A percentile compares a stretch with the other conserved stretches of the same genome.
Conservation (phyloP, 2,797 vertebrate species). For the Tachyglossus aculeatus region DNA sequence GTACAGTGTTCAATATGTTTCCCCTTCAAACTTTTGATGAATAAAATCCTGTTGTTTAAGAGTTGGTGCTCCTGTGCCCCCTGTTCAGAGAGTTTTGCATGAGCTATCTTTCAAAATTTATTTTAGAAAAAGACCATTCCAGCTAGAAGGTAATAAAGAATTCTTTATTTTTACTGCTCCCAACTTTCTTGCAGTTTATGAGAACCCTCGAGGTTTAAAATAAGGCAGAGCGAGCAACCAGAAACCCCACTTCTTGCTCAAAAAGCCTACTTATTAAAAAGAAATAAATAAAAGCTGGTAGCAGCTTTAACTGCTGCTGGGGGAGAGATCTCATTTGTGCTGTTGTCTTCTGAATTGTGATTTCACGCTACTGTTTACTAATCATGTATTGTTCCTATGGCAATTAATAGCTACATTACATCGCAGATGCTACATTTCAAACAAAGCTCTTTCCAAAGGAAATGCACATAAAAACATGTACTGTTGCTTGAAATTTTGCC, state of each 20-base stretch:
- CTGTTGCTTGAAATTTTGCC: conserved; percentile 3
- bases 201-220: not conserved
- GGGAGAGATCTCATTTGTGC: conserved; percentile 15
- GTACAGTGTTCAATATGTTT: not conserved
- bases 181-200: conserved; percentile 21
- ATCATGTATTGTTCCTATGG: conserved; percentile 59
- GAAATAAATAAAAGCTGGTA: conserved; percentile 27
- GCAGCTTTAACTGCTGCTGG: conserved; percentile 37
- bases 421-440: conserved; percentile 49
- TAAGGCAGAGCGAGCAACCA: conserved; percentile 1
- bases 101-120: too few species aligned
- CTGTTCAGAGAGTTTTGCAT: conserved; percentile 17
- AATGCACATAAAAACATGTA: not conserved
- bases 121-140: conserved; percentile 9
- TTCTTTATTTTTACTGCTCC: conserved; percentile 19
- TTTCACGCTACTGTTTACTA: conserved; percentile 57
- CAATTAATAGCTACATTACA: conserved; percentile 58
- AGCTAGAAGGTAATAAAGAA: not conserved
- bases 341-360: conserved; percentile 49
- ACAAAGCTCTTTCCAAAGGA: conserved; percentile 29
- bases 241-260: conserved; percentile 18
- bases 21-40: conserved; percentile 15
- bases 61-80: conserved; percentile 6
- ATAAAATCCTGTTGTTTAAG: conserved; percentile 7
- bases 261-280: conserved; percentile 43